Base-by-base conservation (phyloP, 2,113 vertebrate genomes). In the Seriola dumerili region DNA sequence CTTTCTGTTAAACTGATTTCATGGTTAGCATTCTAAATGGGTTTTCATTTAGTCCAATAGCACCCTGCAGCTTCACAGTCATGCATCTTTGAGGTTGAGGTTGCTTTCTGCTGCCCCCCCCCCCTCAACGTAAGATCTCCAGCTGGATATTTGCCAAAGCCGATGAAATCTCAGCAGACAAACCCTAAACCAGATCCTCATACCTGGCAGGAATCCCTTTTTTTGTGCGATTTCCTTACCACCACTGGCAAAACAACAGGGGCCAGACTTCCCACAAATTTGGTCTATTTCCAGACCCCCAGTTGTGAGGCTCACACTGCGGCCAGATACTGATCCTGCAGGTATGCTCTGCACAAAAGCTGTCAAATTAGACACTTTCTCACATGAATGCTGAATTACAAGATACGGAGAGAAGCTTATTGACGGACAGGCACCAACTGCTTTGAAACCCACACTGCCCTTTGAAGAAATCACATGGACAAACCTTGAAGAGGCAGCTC, bases 211-310 rank as follows among this genome's bases (percentile, higher is more conserved):
- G 46, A 48, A 44, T 80, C 40, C 40, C 72, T 73, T 79, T 73
- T 79, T 65, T 66, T 59, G 67, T 80, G 55, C 48, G 68, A 81
- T 67, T 79, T 71, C 71, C 79, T 48, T 14, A 36, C 61, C 40
- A 42, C 63, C 59, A 44, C 8, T 66, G 76, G 84, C 75, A 77
- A 81, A 77, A 72, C 90, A 77, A 64, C 69, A 52, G 77, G 76
- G 64, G 58, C 48, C 29, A 46, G 34, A 29, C 59, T 40, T 57
- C 61, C 57, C 48, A 52, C 63, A 76, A 79, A 81, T 75, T 23
- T 82, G 79, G 29, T 73, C 71, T 70, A 65, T 81, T 81, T 73
- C 65, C 21, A 38, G 72, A 72, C 65, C 62, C 21, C 68, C 83
- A 84, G 78, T 40, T 65, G 74, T n/a, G 66, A 76, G 16, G 50